Conservation (phyloP, 2,888 invertebrate species). For the Prosapia bicincta region DNA sequence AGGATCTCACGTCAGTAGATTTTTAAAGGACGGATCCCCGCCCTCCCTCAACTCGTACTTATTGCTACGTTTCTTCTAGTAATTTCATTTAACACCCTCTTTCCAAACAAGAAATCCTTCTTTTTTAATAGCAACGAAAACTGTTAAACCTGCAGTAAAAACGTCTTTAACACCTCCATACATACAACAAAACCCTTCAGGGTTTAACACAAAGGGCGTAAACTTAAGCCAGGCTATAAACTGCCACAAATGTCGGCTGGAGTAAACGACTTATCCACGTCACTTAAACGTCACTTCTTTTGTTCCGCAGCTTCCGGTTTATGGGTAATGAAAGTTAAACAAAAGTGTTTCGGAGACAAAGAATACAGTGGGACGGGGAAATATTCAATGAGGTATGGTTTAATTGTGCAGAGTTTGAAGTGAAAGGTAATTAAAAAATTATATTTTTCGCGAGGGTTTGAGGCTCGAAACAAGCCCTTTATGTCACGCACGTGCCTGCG, state of each 20-base stretch:
- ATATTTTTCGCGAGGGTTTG: too few relatives aligned
- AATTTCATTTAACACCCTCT: neutral
- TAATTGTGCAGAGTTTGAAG: too few relatives aligned
- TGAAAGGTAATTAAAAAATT: too few relatives aligned
- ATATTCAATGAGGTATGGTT: too few relatives aligned
- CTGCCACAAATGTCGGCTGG: neutral
- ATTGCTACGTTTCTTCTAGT: too few relatives aligned
- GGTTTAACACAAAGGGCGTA: neutral
- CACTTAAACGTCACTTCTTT: neutral
- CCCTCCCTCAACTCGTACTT: too few relatives aligned
- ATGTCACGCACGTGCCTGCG: too few relatives aligned
- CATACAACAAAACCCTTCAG: neutral
- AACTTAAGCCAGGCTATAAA: neutral
- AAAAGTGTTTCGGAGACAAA: neutral
- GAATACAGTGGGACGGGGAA: neutral
- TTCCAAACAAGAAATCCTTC: neutral
- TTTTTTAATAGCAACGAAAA: neutral
- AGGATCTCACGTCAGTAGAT: too few relatives aligned
- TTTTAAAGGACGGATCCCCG: too few relatives aligned
- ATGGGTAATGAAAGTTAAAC: neutral
- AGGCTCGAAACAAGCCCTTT: too few relatives aligned
- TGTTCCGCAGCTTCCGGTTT: neutral
- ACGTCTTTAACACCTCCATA: neutral
- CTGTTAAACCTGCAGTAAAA: neutral
- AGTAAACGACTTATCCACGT: neutral